Base-by-base conservation (phyloP, 2,113 vertebrate genomes). In the Proterorhinus semilunaris region DNA sequence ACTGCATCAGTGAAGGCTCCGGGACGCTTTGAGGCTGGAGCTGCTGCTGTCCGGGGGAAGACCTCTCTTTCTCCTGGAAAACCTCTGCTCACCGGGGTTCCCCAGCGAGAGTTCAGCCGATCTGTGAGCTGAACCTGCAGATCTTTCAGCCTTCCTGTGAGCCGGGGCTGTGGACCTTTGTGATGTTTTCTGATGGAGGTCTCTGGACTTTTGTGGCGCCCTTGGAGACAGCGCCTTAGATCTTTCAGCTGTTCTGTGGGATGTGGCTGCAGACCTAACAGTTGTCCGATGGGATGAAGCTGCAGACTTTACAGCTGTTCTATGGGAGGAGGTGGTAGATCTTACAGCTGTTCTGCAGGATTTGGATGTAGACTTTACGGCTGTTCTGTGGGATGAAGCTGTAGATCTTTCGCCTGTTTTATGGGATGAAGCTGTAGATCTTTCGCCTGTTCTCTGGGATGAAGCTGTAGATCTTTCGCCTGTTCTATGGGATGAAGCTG, bases 11-110 rank as follows among this genome's bases (percentile, higher is more conserved):
- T 21, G 72, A 15, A 42, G 75, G 75, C 71, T 73, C 16, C 51
- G 42, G 62, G 17, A 9, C 13, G 2, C 44, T 54, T 74, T 78
- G 0, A 13, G 51, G n/a, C 43, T 61, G 44, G 12, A 10, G 10
- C 77, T 59, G 8, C 58, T 75, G 53, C 65, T 63, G 52, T 88
- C 86, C n/a, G 86, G 84, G 7, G 86, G 86, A 36, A 88, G 84
- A 43, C 86, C 86, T 52, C 86, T 71, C 51, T 47, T 82, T 62
- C 86, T 81, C 54, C 84, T 81, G 65, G 86, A 88, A 6, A 78
- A 8, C 62, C 86, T 77, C 46, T 36, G 27, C 27, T 78, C 57
- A 21, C 50, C 64, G 3, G 72, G 48, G 15, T 59, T 75, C 36
- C 76, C 75, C 0, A 69, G 27, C 27, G 27, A 36, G 27, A 36